These are phyloP conservation scores for Acronicta leporina DNA, from an alignment of 2,888 invertebrate species.

Conservation along the genomic window DNA sequence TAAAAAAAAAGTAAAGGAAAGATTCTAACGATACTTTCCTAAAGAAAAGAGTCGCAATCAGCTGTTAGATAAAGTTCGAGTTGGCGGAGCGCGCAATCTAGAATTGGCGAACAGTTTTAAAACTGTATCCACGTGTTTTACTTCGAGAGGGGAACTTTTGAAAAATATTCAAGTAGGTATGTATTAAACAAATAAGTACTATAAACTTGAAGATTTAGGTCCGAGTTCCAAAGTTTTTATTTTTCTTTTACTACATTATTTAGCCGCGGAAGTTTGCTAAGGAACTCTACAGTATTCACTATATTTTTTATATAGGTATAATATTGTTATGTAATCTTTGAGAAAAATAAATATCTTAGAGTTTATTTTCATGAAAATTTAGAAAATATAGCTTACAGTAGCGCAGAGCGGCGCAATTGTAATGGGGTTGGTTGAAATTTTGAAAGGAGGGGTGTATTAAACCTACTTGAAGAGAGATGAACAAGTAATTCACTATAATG, in stretches of 20 bases:
- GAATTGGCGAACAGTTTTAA: constrained; percentile 79
- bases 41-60: constrained; percentile 80
- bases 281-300: constrained; percentile 30
- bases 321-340: no score
- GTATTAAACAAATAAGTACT: constrained; percentile 57
- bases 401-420: no score
- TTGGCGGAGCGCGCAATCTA: constrained; percentile 75
- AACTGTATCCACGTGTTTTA: constrained; percentile 75
- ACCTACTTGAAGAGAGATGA: no score
- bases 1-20: constrained; percentile 64
- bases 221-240: constrained; percentile 39
- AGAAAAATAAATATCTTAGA: no score
- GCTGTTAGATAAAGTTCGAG: constrained; percentile 82
- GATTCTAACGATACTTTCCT: constrained; percentile 76
- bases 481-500: no score
- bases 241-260: constrained; percentile 35
- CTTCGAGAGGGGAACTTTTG: constrained; percentile 59
- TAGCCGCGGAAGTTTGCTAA: constrained; percentile 18
- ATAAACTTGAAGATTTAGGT: constrained; percentile 47
- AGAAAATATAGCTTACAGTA: no score
- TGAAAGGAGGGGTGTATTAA: no score
- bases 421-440: no score
- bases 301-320: neutral
- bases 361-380: no score
- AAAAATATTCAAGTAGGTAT: constrained; percentile 64